Evolutionary conservation across 2,797 vertebrate genomes (phyloP), one percentile per base, ranked within the genome.

Genomic region (Chaetophractus vellerosus): DNA sequence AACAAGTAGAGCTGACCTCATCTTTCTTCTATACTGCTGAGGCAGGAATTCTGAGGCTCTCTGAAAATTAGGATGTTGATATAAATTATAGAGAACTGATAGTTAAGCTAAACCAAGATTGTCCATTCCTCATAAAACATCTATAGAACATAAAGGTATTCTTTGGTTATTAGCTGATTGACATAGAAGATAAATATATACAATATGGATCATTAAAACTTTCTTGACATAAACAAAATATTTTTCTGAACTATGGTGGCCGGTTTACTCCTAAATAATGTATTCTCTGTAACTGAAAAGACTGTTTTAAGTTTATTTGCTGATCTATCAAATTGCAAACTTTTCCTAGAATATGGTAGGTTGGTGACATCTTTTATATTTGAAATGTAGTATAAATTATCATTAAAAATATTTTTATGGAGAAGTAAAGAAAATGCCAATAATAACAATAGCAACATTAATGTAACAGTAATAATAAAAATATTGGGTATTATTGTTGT

Each of bases 161-260:
- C 24, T 92, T 95, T 91, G 48, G 63, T 28, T 79, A 83, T 80
- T 68, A 59, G 50, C 64, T 88, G 45, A 94, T 90, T 80, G 69
- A 21, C 48, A 83, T 28, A 50, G 64, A 86, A 80, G 74, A 91
- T 80, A 83, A 93, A 92, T 76, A 76, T n/a, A 63, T 68, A 36
- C 18, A 93, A 19, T 80, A 89, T 72, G 38, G 28, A 69, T 88
- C 85, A 78, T 63, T 92, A 90, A 94, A 83, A 31, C 33, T 75
- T 94, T 85, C 24, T 63, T 96, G 55, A 91, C 0, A 61, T 28
- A 57, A 63, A 7, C 80, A 92, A 94, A 90, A 90, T 95, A 86
- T 78, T 97, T 97, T 96, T 96, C 52, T 86, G 50, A 82, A 69
- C 7, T 52, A 33, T 90, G 50, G 24, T 68, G n/a, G 28, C 41